Evolutionary conservation across 2,888 invertebrate species (phyloP).

Genomic region (Lasius fuliginosus): DNA sequence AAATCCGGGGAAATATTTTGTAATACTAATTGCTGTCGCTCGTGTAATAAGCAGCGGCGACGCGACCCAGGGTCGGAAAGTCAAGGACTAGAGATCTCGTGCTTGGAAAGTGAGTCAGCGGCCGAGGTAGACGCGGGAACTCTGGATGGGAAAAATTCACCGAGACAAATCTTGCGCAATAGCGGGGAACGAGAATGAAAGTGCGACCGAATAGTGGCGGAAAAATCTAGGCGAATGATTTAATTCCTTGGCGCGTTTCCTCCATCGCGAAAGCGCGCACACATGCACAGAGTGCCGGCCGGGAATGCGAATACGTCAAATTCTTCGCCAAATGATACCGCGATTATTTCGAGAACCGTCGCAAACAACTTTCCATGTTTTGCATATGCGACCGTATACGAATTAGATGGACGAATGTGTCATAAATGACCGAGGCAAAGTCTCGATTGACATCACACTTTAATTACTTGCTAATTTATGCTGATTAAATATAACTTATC

Average conservation of each 20-base stretch:
- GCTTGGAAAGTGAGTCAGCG: conserved; percentile 42
- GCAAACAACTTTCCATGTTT: conserved; percentile 19
- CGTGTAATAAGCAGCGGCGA: not conserved
- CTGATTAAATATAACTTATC: not conserved
- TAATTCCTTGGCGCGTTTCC: not conserved
- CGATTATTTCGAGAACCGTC: conserved; percentile 29
- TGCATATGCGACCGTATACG: not conserved
- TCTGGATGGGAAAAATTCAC: conserved; percentile 28
- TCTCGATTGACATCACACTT: not conserved
- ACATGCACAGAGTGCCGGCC: not conserved
- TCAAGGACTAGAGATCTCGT: conserved; percentile 48
- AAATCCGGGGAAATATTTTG: conserved; percentile 21
- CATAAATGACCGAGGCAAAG: not conserved
- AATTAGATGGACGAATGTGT: not conserved
- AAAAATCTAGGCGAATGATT: conserved; percentile 34
- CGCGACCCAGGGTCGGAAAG: conserved; percentile 37
- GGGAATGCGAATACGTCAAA: conserved; percentile 23
- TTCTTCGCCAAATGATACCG: conserved; percentile 37
- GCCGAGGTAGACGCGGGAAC: not conserved
- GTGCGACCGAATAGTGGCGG: not conserved
- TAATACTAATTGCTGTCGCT: conserved; percentile 19
- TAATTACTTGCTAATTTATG: not conserved
- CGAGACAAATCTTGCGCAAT: conserved; percentile 37
- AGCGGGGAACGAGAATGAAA: conserved; percentile 25
- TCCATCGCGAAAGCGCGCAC: not conserved